These are phyloP conservation scores for Steatornis caripensis DNA, from an alignment of 2,113 vertebrate species.

Conservation along the genomic window DNA sequence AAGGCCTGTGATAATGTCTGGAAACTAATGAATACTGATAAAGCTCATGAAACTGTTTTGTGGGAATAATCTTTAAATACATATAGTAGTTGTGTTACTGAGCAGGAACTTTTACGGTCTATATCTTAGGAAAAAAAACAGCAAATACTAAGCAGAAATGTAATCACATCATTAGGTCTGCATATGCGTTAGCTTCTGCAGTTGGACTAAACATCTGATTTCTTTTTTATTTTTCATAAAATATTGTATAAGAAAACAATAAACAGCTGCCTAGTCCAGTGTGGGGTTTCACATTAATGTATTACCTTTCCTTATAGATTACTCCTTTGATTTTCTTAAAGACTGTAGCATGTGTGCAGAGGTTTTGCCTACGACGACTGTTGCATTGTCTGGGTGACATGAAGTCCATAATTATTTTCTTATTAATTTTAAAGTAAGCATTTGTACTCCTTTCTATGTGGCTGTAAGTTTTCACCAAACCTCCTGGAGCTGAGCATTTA, in stretches of 20 bases:
- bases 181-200: neutral
- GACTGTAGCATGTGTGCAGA: neutral
- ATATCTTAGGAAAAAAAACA: neutral
- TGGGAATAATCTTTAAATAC: constrained; percentile 19
- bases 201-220: neutral
- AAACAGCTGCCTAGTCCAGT: constrained; percentile 17
- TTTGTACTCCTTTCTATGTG: neutral
- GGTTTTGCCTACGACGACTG: neutral
- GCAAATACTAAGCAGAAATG: constrained; percentile 8
- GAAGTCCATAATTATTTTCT: neutral
- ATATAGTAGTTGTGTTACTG: neutral
- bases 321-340: neutral
- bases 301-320: neutral
- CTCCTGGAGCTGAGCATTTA: neutral
- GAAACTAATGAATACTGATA: constrained; percentile 9
- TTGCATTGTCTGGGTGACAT: neutral
- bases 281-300: neutral
- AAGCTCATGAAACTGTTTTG: constrained; percentile 16
- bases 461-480: neutral
- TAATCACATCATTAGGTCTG: neutral
- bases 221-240: neutral
- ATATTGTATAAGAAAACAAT: constrained; percentile 4
- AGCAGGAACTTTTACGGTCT: neutral
- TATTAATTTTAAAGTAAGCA: neutral
- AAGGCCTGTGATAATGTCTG: constrained; percentile 7